These are phyloP conservation scores for Alosa sapidissima DNA, from an alignment of 2,797 vertebrate genomes.

Conservation along the genomic window DNA sequence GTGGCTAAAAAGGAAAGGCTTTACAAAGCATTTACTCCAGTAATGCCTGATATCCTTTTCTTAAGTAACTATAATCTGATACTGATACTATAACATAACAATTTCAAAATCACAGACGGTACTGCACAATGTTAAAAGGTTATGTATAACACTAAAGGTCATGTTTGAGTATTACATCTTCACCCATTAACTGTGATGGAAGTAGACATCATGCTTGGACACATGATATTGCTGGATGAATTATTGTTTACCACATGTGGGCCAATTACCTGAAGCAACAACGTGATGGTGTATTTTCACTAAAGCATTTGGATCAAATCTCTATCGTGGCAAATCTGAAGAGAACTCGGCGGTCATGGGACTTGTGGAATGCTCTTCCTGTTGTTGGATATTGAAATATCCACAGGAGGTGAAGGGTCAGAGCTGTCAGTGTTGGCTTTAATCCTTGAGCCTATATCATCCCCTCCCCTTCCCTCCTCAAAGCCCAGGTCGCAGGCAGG, in stretches of 20 bases:
- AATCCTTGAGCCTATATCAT: conserved; percentile 2
- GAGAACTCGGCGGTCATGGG: neutral
- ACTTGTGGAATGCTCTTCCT: neutral
- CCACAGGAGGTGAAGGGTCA: conserved; percentile 19
- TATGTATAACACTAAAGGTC: neutral
- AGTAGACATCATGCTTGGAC: neutral
- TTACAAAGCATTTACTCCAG: neutral
- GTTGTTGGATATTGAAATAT: neutral
- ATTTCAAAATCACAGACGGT: neutral
- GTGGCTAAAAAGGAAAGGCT: conserved; percentile 7
- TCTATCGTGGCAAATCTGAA: neutral
- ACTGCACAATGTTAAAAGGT: neutral
- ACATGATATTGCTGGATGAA: neutral
- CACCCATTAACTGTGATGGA: neutral
- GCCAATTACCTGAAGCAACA: neutral
- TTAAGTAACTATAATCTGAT: conserved; percentile 3
- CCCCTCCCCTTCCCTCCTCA: neutral
- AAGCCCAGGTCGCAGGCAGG: neutral
- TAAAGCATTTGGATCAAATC: neutral
- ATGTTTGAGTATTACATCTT: neutral
- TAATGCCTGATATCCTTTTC: neutral
- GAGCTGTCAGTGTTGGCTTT: neutral
- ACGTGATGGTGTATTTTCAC: neutral
- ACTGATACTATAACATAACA: conserved; percentile 1
- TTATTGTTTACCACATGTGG: neutral